Conservation (phyloP, 2,113 vertebrate genomes). For the Cranoglanis bouderius region DNA sequence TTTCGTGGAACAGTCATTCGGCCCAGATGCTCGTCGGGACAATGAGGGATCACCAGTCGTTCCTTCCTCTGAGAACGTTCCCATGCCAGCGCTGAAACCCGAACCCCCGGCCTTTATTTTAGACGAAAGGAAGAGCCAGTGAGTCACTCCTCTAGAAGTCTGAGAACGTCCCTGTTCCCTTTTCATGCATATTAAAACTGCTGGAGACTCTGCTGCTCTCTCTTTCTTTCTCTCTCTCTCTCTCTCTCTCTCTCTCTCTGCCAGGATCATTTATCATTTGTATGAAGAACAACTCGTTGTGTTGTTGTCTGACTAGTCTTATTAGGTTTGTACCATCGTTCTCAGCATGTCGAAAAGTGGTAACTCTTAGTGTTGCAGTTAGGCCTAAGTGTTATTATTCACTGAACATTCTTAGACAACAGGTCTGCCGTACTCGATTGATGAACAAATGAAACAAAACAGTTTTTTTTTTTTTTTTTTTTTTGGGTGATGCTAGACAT, state of each 20-base stretch:
- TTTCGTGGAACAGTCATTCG: neutral
- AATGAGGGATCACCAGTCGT: neutral
- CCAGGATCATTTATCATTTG: neutral
- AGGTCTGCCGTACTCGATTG: neutral
- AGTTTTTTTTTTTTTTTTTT: too few relatives aligned
- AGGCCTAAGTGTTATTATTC: neutral
- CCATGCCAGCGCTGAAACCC: neutral
- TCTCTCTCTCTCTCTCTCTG: neutral
- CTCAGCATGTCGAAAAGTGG: neutral
- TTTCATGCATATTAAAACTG: slow-evolving; percentile 17
- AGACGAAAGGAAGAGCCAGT: neutral
- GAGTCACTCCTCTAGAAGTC: neutral
- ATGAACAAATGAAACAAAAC: neutral
- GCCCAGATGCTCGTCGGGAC: neutral
- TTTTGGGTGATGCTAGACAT: too few relatives aligned
- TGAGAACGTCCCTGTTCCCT: neutral
- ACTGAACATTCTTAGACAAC: neutral
- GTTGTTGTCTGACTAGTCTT: neutral
- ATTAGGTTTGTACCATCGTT: neutral
- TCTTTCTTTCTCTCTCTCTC: neutral
- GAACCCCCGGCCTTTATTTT: neutral
- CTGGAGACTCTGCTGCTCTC: neutral
- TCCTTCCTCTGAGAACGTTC: neutral
- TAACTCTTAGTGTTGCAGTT: neutral
- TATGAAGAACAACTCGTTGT: neutral